These are phyloP conservation scores for Aquatica leii DNA, from an alignment of 2,888 invertebrate genomes.

Conservation along the genomic window DNA sequence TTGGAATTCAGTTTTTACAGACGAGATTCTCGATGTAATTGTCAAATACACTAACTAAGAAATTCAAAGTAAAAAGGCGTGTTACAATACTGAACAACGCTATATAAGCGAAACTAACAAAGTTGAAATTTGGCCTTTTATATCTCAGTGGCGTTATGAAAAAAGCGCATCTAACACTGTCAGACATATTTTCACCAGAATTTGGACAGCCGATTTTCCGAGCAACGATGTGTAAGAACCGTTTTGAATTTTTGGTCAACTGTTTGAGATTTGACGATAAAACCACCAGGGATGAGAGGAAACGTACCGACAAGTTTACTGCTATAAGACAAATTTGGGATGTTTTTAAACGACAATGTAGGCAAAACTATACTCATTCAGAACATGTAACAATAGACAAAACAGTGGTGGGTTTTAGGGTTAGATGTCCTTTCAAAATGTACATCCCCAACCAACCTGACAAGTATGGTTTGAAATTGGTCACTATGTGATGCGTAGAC, in stretches of 20 bases:
- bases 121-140: slow-evolving; percentile 9
- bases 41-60: background rate
- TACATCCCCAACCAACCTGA: slow-evolving; percentile 32
- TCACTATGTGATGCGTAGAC: slow-evolving; percentile 28
- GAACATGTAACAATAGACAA: slow-evolving; percentile 1
- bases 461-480: slow-evolving; percentile 38
- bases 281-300: slow-evolving; percentile 5
- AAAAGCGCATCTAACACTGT: background rate
- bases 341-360: slow-evolving; percentile 23
- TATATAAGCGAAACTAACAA: background rate
- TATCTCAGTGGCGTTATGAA: slow-evolving; percentile 11
- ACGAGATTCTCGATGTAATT: slow-evolving; percentile 5
- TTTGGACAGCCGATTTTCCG: slow-evolving; percentile 6
- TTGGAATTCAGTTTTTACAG: slow-evolving; percentile 12
- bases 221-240: slow-evolving; percentile 9
- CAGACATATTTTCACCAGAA: slow-evolving; percentile 1
- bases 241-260: slow-evolving; percentile 7
- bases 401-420: slow-evolving; percentile 10
- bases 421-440: background rate
- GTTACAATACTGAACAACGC: background rate
- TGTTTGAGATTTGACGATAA: slow-evolving; percentile 8
- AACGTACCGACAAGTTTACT: background rate
- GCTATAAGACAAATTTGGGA: slow-evolving; percentile 10
- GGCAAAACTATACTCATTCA: slow-evolving; percentile 16
- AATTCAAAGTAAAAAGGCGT: slow-evolving; percentile 1